These are phyloP conservation scores for Caretta caretta DNA, from an alignment of 2,113 vertebrate species.

Conservation along the genomic window DNA sequence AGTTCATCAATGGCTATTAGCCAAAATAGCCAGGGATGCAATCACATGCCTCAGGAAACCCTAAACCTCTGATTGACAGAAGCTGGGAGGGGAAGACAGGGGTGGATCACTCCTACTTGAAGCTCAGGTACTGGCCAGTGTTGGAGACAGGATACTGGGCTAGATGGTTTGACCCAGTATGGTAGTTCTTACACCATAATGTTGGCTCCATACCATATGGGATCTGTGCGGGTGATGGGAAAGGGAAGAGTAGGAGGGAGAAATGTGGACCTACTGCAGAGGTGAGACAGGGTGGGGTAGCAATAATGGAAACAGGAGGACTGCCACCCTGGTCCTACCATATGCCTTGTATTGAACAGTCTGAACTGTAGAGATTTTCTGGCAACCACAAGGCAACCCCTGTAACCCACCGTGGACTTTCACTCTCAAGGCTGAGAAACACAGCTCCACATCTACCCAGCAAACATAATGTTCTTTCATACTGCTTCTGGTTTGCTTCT, in stretches of 20 bases:
- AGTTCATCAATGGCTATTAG: not conserved
- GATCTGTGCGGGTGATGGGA: not conserved
- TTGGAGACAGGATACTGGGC: not conserved
- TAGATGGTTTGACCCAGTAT: not conserved
- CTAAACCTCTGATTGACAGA: not conserved
- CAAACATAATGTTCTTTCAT: not conserved
- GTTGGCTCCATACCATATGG: not conserved
- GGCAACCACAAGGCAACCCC: not conserved
- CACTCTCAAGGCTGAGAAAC: not conserved
- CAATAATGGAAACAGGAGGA: conserved; percentile 4
- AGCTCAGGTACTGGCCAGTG: not conserved
- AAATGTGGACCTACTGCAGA: not conserved
- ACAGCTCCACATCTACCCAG: not conserved
- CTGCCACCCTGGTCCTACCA: not conserved
- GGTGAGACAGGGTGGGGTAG: not conserved
- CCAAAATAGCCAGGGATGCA: not conserved
- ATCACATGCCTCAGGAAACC: not conserved
- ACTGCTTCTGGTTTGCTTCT: not conserved
- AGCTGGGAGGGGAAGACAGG: not conserved
- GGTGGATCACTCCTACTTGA: not conserved
- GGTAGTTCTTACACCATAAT: not conserved
- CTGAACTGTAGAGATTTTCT: not conserved
- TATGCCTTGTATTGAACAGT: not conserved
- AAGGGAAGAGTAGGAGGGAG: not conserved
- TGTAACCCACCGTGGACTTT: not conserved